phyloP scores from a whole-genome alignment of 1,140 invertebrate genomes.

The Popillia japonica region DNA sequence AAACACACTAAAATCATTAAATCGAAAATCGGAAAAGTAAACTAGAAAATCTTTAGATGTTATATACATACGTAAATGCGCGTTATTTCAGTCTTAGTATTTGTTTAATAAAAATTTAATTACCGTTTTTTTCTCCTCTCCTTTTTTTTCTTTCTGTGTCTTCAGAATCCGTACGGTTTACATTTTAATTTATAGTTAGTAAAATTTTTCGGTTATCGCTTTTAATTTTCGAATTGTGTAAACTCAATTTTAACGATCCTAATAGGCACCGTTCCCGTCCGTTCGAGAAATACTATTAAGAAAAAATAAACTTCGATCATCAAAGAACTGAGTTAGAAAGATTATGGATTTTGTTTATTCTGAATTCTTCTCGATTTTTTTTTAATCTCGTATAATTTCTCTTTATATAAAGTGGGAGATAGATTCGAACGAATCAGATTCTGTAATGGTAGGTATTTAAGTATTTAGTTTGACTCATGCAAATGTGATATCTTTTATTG shows the following conservation, averaged over 20 bases:
- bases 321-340: background rate
- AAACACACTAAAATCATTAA: conserved; percentile 29
- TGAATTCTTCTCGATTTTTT: conserved; percentile 15
- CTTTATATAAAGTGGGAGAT: background rate
- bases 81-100: conserved; percentile 8
- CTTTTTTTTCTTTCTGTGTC: background rate
- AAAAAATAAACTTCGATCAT: conserved; percentile 29
- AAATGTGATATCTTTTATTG: no score
- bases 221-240: background rate
- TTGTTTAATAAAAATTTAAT: conserved; percentile 35
- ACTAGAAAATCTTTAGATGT: background rate
- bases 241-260: conserved; percentile 29
- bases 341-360: background rate
- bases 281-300: conserved; percentile 17
- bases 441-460: no score
- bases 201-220: conserved; percentile 25
- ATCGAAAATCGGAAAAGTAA: conserved; percentile 10
- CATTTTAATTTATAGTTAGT: conserved; percentile 30
- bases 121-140: conserved; percentile 15
- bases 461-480: no score
- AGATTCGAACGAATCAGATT: no score
- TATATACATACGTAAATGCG: background rate
- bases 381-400: background rate
- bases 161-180: background rate
- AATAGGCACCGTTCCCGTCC: background rate